phyloP scores from a whole-genome alignment of 2,888 invertebrate species.

The Carcina quercana region DNA sequence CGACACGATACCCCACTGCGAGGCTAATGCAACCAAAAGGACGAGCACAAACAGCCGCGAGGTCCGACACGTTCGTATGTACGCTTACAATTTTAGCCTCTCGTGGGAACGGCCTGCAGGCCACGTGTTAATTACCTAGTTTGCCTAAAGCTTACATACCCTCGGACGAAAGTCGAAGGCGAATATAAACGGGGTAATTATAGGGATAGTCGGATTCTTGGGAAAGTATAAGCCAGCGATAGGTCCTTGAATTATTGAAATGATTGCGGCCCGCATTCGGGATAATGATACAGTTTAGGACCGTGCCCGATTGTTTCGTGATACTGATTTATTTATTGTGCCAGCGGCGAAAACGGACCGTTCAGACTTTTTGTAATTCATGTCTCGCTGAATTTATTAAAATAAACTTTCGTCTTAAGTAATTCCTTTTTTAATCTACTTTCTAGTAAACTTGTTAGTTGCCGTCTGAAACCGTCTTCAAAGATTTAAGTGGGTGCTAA shows the following conservation, averaged over 20 bases:
- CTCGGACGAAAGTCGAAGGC: conserved; percentile 29
- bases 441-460: no score
- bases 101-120: conserved; percentile 65
- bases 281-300: conserved; percentile 42
- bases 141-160: conserved; percentile 59
- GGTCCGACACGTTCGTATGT: conserved; percentile 56
- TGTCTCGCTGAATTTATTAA: no score
- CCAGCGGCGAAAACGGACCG: no score
- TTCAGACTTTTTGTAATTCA: no score
- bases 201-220: conserved; percentile 28
- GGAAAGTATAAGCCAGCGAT: conserved; percentile 36
- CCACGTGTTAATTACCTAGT: conserved; percentile 64
- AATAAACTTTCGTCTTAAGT: no score
- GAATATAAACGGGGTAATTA: conserved; percentile 57
- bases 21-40: conserved; percentile 51
- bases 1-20: conserved; percentile 33
- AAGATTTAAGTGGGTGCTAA: no score
- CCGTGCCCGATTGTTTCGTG: no score
- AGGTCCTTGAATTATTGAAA: conserved; percentile 47
- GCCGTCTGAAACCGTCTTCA: no score
- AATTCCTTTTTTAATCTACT: no score
- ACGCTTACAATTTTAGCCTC: conserved; percentile 56
- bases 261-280: conserved; percentile 34
- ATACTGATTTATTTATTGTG: no score
- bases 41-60: conserved; percentile 40